Conservation (phyloP, 2,888 invertebrate genomes). For the Pemphredon lugubris region DNA sequence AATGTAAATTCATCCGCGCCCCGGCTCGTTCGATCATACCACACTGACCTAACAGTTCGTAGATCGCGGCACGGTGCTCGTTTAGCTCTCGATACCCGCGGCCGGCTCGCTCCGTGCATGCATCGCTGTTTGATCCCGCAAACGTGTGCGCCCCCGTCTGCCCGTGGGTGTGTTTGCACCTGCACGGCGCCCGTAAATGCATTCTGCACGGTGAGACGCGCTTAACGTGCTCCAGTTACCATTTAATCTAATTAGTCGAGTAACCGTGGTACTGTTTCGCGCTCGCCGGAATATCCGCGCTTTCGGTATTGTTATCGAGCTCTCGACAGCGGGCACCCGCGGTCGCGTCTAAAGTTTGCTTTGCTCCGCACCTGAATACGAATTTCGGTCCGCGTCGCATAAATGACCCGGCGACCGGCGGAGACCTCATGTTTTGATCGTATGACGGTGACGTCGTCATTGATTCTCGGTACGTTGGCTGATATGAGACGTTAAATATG, state of each 20-base stretch:
- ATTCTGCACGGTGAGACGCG: constrained; percentile 39
- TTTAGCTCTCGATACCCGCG: constrained; percentile 34
- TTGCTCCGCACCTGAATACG: constrained; percentile 1
- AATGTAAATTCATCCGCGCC: constrained; percentile 36
- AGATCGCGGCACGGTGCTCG: constrained; percentile 36
- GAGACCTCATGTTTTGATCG: too few relatives aligned
- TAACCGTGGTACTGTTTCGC: constrained; percentile 28
- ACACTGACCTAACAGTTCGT: constrained; percentile 9
- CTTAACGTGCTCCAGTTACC: constrained; percentile 68
- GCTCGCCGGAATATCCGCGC: constrained; percentile 45
- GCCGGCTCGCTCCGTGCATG: background rate
- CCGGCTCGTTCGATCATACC: constrained; percentile 34
- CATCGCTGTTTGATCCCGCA: background rate
- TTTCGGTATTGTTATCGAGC: constrained; percentile 48
- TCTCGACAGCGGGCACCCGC: constrained; percentile 39
- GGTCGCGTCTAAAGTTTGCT: constrained; percentile 35
- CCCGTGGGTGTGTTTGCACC: constrained; percentile 41
- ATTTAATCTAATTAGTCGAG: constrained; percentile 72
- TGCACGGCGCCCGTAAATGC: constrained; percentile 37
- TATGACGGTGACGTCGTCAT: too few relatives aligned
- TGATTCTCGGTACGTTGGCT: too few relatives aligned
- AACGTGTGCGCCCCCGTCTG: constrained; percentile 7
- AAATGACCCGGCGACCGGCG: constrained; percentile 23
- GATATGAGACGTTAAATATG: too few relatives aligned
- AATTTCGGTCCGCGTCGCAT: constrained; percentile 22